phyloP scores from a whole-genome alignment of 2,888 invertebrate genomes.

The Phytoseiulus persimilis region DNA sequence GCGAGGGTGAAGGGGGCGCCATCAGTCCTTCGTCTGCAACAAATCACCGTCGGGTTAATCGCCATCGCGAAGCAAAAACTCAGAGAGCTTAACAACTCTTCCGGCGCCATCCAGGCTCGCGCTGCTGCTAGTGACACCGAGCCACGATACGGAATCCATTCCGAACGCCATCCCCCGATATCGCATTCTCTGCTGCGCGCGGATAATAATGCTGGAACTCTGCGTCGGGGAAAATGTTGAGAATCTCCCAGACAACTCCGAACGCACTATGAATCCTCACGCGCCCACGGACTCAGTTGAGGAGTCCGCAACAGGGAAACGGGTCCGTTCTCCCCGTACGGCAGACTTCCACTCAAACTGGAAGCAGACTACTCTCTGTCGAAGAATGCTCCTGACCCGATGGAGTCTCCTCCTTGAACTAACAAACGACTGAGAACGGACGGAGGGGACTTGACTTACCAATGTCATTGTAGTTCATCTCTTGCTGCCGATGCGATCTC shows the following conservation, averaged over 20 bases:
- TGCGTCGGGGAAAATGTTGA: too few species aligned
- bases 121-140: neutral
- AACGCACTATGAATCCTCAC: too few species aligned
- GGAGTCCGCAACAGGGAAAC: too few species aligned
- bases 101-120: neutral
- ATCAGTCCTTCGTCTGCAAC: conserved; percentile 14
- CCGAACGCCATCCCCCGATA: neutral
- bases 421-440: neutral
- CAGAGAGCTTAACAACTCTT: neutral
- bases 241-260: too few species aligned
- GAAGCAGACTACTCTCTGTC: too few species aligned
- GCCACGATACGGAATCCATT: neutral
- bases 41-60: neutral
- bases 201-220: too few species aligned
- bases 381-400: neutral
- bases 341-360: too few species aligned
- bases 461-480: conserved; percentile 76
- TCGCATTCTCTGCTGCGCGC: too few species aligned
- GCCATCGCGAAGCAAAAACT: neutral
- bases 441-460: conserved; percentile 55
- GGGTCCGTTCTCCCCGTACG: too few species aligned
- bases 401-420: neutral
- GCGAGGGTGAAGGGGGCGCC: conserved; percentile 31
- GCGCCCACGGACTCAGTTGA: too few species aligned
- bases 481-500: conserved; percentile 48